phyloP scores from a whole-genome alignment of 2,797 vertebrate genomes.

The Aeoliscus strigatus region DNA sequence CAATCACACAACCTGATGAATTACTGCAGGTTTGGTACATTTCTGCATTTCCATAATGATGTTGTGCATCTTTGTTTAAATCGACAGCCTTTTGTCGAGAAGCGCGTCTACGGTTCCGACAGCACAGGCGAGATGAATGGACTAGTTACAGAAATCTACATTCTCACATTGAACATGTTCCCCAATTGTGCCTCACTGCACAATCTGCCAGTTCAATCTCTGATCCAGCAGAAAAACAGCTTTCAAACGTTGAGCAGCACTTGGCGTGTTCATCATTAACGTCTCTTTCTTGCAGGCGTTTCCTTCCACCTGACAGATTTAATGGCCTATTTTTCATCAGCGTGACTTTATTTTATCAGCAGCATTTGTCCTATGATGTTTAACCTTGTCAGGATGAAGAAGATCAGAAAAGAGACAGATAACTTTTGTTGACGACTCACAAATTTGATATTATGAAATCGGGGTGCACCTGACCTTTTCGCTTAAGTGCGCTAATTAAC shows the following conservation, averaged over 20 bases:
- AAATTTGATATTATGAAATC: too few relatives aligned
- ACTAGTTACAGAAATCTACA: constrained; percentile 26
- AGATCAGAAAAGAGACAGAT: constrained; percentile 31
- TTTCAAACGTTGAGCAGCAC: constrained; percentile 18
- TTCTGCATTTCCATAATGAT: constrained; percentile 16
- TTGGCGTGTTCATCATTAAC: constrained; percentile 15
- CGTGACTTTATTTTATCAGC: constrained; percentile 11
- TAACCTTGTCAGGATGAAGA: constrained; percentile 23
- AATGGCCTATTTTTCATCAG: constrained; percentile 14
- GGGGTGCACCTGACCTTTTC: neutral
- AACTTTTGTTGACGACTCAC: too few relatives aligned
- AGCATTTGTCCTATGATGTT: constrained; percentile 19
- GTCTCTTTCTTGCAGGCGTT: neutral
- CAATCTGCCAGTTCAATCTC: constrained; percentile 18
- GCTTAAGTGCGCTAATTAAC: too few relatives aligned
- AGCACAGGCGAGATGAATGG: constrained; percentile 26
- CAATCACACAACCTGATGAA: constrained; percentile 2
- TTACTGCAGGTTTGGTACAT: constrained; percentile 20
- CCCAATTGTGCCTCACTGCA: constrained; percentile 21
- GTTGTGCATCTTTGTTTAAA: constrained; percentile 24
- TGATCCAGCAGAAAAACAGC: constrained; percentile 12
- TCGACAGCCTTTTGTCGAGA: constrained; percentile 12
- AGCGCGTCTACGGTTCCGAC: constrained; percentile 21
- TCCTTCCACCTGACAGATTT: neutral
- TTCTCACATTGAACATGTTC: constrained; percentile 13